Base-by-base conservation (phyloP, 2,113 vertebrate genomes). In the Grammomys dolichurus region DNA sequence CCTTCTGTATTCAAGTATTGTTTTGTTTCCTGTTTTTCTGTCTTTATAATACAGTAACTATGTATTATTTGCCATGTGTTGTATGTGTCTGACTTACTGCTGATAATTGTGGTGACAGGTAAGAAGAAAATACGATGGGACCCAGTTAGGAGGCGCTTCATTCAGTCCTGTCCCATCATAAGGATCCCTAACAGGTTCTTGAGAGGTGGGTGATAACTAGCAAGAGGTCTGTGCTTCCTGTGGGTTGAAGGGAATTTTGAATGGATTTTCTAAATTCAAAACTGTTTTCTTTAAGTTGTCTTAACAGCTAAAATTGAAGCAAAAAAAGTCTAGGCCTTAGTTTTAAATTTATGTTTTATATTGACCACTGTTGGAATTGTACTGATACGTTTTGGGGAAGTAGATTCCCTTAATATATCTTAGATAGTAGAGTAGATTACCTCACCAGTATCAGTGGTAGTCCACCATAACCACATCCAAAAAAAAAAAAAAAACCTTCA, bases 161-260 rank as follows among this genome's bases (percentile, higher is more conserved):
- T 98, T 98, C 99, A 98, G 80, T 99, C 98, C 90, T 98, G 98
- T 98, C 99, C 98, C 96, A 98, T 98, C 98, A 98, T 99, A 97
- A 98, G 99, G 98, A 99, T 99, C 98, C 98, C 91, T 97, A 98
- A 99, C 98, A 99, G 99, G 96, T 99, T 99, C 98, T 98, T 99
- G 97, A 99, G 99, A 99, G 99, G 98, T 98, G 98, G 98, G 98
- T 98, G 97, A 95, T 97, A 98, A 93, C 96, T 92, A 95, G 97
- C 95, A 97, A 98, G 98, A 98, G 97, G 76, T 96, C 92, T 26
- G 51, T 58, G 85, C 75, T 97, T 91, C 95, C 0, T 96, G 82
- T 96, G 98, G 95, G 96, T 89, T 97, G 78, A 96, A 82, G 91
- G 95, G 95, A 97, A 94, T 63, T 95, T 93, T 80, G 93, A 93